Base-by-base conservation (phyloP, 2,797 vertebrate species). In the Microctenopoma lineatum region DNA sequence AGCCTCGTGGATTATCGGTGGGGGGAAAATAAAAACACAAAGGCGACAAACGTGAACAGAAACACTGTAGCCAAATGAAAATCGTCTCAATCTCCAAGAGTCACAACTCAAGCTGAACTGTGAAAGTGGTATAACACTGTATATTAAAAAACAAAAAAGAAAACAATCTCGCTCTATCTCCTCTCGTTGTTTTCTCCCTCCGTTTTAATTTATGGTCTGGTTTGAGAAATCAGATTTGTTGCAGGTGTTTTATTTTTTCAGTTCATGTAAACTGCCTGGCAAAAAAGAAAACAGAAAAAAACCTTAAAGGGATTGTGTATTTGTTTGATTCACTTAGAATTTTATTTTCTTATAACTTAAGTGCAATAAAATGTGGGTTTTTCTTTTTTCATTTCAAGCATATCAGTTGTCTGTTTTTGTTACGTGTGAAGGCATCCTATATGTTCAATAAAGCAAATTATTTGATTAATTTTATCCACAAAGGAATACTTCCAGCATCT, bases 311-410 rank as follows among this genome's bases (percentile, higher is more conserved):
- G 97, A 98, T 98, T 99, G 96, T 98, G 96, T 97, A 97, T 98
- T 96, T 96, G 95, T 98, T 99, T 98, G 96, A 97, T 98, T 98
- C 95, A 99, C 96, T 98, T 99, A 98, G 97, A 99, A 99, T 99
- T 99, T 99, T 99, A 99, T 99, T 99, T 99, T 99, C 97, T 98
- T 99, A 99, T 98, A 99, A 99, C 96, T 99, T 99, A 99, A 99
- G 98, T 99, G 98, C 98, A 99, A 99, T 99, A 99, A 99, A 99
- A 98, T 97, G 97, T 99, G 94, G 92, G 92, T 93, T 93, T 92
- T 93, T 92, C 89, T 91, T 92, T 92, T 88, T 90, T 94, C 92
- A 93, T 94, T 94, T 94, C 92, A 94, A 94, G 89, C 90, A 91
- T 93, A 92, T 94, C 90, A 84, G 81, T 93, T 90, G 91, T 94